Conservation (phyloP, 1,140 invertebrate species). For the Pogonognathellus flavescens region DNA sequence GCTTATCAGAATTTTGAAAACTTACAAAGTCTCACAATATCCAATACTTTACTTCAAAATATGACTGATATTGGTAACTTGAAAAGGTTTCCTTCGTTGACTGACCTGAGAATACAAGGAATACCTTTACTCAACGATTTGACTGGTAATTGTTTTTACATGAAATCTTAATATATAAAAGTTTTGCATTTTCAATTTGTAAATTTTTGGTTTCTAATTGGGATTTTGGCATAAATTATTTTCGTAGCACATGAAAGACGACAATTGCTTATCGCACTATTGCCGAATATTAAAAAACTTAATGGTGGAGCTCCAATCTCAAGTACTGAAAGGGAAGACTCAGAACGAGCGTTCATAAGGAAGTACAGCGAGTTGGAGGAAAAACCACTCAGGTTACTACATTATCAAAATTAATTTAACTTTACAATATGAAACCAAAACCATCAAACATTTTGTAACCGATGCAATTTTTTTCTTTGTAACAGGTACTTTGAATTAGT, state of each 20-base stretch:
- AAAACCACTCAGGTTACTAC: slow-evolving; percentile 72
- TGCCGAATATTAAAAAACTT: slow-evolving; percentile 86
- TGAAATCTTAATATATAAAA: not conserved
- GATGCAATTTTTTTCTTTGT: too few relatives aligned
- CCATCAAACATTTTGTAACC: too few relatives aligned
- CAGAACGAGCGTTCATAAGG: slow-evolving; percentile 92
- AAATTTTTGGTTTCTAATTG: not conserved
- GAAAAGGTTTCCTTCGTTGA: slow-evolving; percentile 82
- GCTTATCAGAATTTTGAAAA: slow-evolving; percentile 77
- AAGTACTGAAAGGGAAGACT: slow-evolving; percentile 87
- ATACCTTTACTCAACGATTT: slow-evolving; percentile 64
- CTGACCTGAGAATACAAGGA: slow-evolving; percentile 65
- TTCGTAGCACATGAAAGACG: slow-evolving; percentile 79
- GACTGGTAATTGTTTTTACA: slow-evolving; percentile 64
- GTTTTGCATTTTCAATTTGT: too few relatives aligned
- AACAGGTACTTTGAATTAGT: slow-evolving; percentile 84
- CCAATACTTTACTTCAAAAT: slow-evolving; percentile 82
- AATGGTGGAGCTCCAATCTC: slow-evolving; percentile 90
- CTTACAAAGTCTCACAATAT: slow-evolving; percentile 85
- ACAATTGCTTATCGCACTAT: slow-evolving; percentile 86
- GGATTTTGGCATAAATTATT: not conserved
- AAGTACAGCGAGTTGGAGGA: slow-evolving; percentile 89
- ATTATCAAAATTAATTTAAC: too few relatives aligned
- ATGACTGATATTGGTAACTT: slow-evolving; percentile 91
- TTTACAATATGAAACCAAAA: too few relatives aligned